Conservation (phyloP, 2,113 vertebrate genomes). For the Nibea coibor region DNA sequence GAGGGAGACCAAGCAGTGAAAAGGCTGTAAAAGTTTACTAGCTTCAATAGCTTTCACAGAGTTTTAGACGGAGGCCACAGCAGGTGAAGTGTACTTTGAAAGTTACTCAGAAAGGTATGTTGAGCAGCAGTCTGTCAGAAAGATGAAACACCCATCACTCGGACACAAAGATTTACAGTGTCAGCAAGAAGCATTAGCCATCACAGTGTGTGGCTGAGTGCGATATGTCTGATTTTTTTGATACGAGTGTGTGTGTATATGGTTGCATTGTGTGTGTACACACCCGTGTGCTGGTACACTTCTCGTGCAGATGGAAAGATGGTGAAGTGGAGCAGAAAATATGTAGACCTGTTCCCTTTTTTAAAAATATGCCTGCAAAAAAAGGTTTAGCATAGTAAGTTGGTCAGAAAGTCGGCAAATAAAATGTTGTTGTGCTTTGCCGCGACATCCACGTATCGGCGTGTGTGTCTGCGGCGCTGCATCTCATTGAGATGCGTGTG, state of each 20-base stretch:
- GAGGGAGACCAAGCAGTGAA: constrained; percentile 41
- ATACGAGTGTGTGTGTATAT: neutral
- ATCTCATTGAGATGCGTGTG: constrained; percentile 27
- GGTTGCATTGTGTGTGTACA: neutral
- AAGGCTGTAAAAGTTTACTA: constrained; percentile 59
- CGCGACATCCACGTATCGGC: constrained; percentile 5
- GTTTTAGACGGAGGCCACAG: constrained; percentile 59
- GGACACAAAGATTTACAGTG: constrained; percentile 57
- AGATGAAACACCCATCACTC: constrained; percentile 59
- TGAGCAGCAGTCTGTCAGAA: constrained; percentile 64
- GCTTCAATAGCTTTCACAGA: constrained; percentile 47
- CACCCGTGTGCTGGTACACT: neutral
- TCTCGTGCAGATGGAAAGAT: constrained; percentile 29
- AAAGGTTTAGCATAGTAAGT: constrained; percentile 16
- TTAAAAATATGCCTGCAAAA: constrained; percentile 22
- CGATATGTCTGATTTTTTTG: constrained; percentile 48
- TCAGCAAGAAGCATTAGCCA: constrained; percentile 62
- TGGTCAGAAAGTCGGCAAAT: neutral
- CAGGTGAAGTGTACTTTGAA: constrained; percentile 59
- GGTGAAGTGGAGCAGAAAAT: constrained; percentile 45
- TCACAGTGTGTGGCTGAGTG: constrained; percentile 40
- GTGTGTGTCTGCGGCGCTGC: constrained; percentile 3
- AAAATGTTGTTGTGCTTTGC: constrained; percentile 12
- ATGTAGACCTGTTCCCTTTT: constrained; percentile 13
- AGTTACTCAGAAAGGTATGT: constrained; percentile 51